Conservation (phyloP, 1,140 invertebrate genomes). For the Zaprionus ornatus region DNA sequence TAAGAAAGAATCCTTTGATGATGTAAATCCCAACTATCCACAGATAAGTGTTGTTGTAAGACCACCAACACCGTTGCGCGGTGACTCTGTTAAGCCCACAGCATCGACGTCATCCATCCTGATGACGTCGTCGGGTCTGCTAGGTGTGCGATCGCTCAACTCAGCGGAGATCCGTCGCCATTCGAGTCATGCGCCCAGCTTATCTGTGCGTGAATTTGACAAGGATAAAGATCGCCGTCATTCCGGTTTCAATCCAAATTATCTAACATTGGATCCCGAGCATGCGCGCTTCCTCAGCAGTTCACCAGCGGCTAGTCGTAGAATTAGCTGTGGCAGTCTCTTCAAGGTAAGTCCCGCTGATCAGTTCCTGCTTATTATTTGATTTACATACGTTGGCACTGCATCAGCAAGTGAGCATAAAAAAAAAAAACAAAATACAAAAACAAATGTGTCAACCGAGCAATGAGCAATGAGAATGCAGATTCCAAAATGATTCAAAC, state of each 20-base stretch:
- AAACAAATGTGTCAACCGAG: slow-evolving; percentile 3
- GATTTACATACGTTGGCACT: slow-evolving; percentile 34
- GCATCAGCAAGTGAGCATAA: slow-evolving; percentile 49
- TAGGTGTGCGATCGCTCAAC: slow-evolving; percentile 60
- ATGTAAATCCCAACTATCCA: slow-evolving; percentile 84
- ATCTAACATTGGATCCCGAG: slow-evolving; percentile 86
- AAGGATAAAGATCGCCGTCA: slow-evolving; percentile 84
- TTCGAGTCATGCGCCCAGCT: slow-evolving; percentile 81
- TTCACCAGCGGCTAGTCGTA: slow-evolving; percentile 90
- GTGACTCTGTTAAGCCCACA: slow-evolving; percentile 69
- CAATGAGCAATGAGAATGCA: slow-evolving; percentile 59
- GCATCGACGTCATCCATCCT: slow-evolving; percentile 45
- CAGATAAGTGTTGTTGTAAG: slow-evolving; percentile 89
- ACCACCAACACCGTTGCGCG: slow-evolving; percentile 87
- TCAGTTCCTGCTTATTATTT: slow-evolving; percentile 37
- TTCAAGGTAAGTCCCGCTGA: slow-evolving; percentile 86
- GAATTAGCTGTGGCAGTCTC: slow-evolving; percentile 91
- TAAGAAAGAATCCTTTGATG: slow-evolving; percentile 84
- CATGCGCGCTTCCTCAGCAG: slow-evolving; percentile 86
- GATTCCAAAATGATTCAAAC: slow-evolving; percentile 40
- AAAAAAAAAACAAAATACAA: neutral
- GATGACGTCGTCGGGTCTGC: slow-evolving; percentile 53
- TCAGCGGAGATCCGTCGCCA: slow-evolving; percentile 75
- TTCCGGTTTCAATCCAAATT: slow-evolving; percentile 86
- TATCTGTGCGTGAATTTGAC: slow-evolving; percentile 79